Base-by-base conservation (phyloP, 2,797 vertebrate genomes). In the Sebastolobus altivelis region DNA sequence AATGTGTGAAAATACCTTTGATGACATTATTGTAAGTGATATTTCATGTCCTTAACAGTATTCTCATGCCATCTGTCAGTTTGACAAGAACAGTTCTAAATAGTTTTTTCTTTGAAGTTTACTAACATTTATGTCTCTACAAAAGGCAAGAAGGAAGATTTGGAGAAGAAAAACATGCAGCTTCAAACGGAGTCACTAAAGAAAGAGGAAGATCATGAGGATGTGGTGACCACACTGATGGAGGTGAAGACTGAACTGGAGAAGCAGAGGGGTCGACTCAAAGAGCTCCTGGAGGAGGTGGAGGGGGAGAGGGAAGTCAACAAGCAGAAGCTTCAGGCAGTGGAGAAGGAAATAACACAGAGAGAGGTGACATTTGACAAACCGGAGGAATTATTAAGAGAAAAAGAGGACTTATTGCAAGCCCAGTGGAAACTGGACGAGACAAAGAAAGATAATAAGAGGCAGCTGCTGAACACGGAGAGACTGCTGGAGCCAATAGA, bases 391-490 rank as follows among this genome's bases (percentile, higher is more conserved):
- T 12, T 70, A 14, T 18, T 79, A 6, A 65, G 2, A 49, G 16
- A 16, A 4, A 72, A 72, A n/a, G 68, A 79, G 37, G 13, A 38
- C 1, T 5, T 79, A 1, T 16, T 72, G 2, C 16, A 0, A 1
- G 38, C 7, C 1, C 52, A 59, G 22, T 72, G 77, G 76, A 72
- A 72, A 59, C 52, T 72, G 61, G 54, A 72, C 22, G 4, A 79
- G 61, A 13, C 1, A 2, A 29, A 65, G 54, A 72, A 59, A 37
- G 8, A n/a, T 0, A 6, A 3, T 1, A 16, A 72, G n/a, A 29
- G 3, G 16, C 38, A 65, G 29, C 10, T 65, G 14, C 76, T 79
- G 27, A 8, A 72, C n/a, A n/a, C 0, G 1, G 68, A 79, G 61
- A 65, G 1, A 37, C 16, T 52, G 37, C 8, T 65, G 61, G 38